A percentile compares a stretch with the other conserved stretches of the same genome.
Evolutionary conservation across 1,140 invertebrate genomes (phyloP).

Genomic region (Palaemon carinicauda): DNA sequence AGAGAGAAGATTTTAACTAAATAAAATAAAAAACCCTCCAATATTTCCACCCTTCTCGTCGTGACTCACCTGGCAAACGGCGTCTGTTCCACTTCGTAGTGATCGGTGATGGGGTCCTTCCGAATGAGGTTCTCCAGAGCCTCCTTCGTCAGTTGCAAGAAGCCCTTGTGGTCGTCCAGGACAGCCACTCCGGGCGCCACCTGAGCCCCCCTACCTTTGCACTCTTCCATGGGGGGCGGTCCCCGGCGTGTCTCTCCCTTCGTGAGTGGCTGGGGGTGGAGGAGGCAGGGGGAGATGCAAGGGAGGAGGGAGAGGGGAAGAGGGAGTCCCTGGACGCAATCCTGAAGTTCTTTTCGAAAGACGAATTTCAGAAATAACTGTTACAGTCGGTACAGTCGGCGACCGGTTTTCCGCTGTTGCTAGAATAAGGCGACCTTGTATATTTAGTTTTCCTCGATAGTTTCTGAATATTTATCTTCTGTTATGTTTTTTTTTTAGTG

Average conservation of each 20-base stretch:
- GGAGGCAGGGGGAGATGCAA: no score
- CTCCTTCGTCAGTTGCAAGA: background rate
- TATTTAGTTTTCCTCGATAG: no score
- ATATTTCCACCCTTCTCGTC: background rate
- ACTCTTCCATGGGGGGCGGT: background rate
- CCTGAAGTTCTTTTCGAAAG: no score
- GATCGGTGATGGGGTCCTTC: background rate
- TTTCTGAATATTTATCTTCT: no score
- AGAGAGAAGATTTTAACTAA: background rate
- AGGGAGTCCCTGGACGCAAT: no score
- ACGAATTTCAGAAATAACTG: no score
- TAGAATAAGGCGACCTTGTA: no score
- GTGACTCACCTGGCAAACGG: slow-evolving; percentile 12
- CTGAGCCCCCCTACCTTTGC: background rate
- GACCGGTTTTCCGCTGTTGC: no score
- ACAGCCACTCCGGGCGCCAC: slow-evolving; percentile 20
- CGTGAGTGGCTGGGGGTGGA: background rate
- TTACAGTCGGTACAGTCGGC: no score
- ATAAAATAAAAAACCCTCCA: no score
- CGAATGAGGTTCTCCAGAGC: background rate
- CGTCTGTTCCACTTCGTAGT: slow-evolving; percentile 27
- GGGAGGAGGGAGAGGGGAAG: no score
- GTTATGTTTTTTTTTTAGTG: no score
- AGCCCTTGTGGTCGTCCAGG: slow-evolving; percentile 29
- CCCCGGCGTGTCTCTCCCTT: background rate